Conservation (phyloP, 2,113 vertebrate species). For the Oreochromis aureus region DNA sequence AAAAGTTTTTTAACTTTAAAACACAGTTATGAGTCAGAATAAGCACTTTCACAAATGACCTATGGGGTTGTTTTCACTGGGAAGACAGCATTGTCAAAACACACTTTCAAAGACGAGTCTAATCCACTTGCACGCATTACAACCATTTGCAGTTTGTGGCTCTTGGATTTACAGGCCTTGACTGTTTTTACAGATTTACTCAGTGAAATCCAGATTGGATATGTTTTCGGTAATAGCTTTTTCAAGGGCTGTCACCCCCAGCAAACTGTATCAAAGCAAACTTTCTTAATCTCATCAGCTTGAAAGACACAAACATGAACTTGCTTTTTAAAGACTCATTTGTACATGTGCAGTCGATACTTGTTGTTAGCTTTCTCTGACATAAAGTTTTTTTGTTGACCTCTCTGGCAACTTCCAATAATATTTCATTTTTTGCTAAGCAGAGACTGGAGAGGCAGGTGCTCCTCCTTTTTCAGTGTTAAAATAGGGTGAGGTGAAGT, state of each 20-base stretch:
- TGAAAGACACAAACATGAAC: not conserved
- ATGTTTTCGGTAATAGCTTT: not conserved
- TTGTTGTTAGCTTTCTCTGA: not conserved
- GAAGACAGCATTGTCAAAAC: not conserved
- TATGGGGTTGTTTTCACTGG: not conserved
- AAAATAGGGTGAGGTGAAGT: not conserved
- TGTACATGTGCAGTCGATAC: not conserved
- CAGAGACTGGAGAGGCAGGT: constrained; percentile 18
- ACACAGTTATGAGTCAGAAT: not conserved
- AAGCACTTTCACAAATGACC: not conserved
- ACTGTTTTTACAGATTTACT: not conserved
- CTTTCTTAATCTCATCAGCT: not conserved
- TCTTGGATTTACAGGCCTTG: not conserved
- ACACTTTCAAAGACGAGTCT: not conserved
- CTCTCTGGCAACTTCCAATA: not conserved
- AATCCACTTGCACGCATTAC: not conserved
- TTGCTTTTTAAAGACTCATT: not conserved
- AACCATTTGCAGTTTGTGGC: not conserved
- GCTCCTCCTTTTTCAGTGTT: constrained; percentile 10
- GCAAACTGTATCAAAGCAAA: not conserved
- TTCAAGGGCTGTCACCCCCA: not conserved
- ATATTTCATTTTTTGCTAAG: not conserved
- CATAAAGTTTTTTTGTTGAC: not conserved
- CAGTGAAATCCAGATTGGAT: not conserved
- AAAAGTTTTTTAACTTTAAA: not conserved